Conservation (phyloP, 2,888 invertebrate species). For the Agrochola lychnidis region DNA sequence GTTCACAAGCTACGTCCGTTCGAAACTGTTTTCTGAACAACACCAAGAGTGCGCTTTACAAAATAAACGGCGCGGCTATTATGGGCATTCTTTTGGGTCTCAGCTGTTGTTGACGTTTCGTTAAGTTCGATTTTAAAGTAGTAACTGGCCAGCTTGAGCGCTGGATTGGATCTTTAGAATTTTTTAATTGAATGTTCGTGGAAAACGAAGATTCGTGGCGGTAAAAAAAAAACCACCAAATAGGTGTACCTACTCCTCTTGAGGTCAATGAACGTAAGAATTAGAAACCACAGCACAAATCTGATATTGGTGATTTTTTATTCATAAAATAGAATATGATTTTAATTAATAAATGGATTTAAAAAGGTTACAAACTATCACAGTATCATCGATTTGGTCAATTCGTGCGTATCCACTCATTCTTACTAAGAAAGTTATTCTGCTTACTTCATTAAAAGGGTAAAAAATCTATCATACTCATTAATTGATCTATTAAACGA, state of each 20-base stretch:
- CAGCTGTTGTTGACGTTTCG: slow-evolving; percentile 43
- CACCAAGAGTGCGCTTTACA: slow-evolving; percentile 36
- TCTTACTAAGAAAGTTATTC: not conserved
- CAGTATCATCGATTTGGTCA: not conserved
- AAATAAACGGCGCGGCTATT: slow-evolving; percentile 41
- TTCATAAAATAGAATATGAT: not conserved
- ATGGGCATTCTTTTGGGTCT: slow-evolving; percentile 21
- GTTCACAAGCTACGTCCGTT: slow-evolving; percentile 43
- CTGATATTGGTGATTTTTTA: not conserved
- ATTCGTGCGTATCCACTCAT: not conserved
- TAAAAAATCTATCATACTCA: not conserved
- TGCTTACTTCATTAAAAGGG: not conserved
- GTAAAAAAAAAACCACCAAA: not conserved
- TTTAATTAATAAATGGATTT: slow-evolving; percentile 9
- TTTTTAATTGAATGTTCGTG: slow-evolving; percentile 9
- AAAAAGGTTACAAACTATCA: not conserved
- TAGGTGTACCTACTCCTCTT: not conserved
- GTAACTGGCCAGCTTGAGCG: not conserved
- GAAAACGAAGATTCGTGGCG: not conserved
- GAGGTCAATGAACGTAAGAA: not conserved
- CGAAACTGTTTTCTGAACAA: slow-evolving; percentile 48
- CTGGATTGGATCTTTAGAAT: slow-evolving; percentile 2
- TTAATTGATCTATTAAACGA: not conserved
- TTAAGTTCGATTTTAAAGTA: slow-evolving; percentile 16
- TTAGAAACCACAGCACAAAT: not conserved